Evolutionary conservation across 2,888 invertebrate species (phyloP), one percentile per base, ranked within the genome.

Genomic region (Dicyrtoma fusca): DNA sequence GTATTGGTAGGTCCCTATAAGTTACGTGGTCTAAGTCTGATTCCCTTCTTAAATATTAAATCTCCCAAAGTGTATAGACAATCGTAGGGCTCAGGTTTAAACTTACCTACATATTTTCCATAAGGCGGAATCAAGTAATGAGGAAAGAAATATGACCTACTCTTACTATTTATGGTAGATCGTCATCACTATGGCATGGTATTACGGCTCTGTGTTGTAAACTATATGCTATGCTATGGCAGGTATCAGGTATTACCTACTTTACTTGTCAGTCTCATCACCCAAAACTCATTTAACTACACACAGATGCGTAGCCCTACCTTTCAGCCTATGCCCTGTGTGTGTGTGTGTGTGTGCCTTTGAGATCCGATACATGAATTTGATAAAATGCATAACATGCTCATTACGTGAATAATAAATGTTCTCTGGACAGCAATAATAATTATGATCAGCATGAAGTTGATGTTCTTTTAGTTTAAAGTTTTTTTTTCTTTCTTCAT

Each of bases 61-160:
- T 49, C 53, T 53, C n/a, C 21, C 53, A n/a, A 4, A n/a, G 53
- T 53, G 19, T 21, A 53, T 2, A 5, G 21, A 25, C 14, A 11
- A 25, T 57, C 13, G 25, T 57, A 17, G 10, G 4, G 6, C 21
- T 23, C 23, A 11, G 1, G 21, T 25, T 17, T 57, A 25, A 25
- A 14, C 53, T 53, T 53, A 21, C 53, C 19, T 53, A 21, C 53
- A 10, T 53, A 53, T 53, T 53, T 53, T 53, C 19, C 53, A 53
- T 21, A 53, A 53, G 53, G 19, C 53, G 53, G 53, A 53, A 53
- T 61, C 25, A 14, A 44, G 34, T 61, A 61, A 61, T 42, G 44
- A 61, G 61, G 14, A 61, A 61, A 42, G 44, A 44, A 61, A 26
- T 59, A 61, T 61, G 61, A 61, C 61, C 61, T 61, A 61, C 61